Percentiles rank a stretch among this genome's conserved stretches.
Evolutionary conservation across 2,797 vertebrate genomes (phyloP).

Genomic region (Pyrrhura leucotis): DNA sequence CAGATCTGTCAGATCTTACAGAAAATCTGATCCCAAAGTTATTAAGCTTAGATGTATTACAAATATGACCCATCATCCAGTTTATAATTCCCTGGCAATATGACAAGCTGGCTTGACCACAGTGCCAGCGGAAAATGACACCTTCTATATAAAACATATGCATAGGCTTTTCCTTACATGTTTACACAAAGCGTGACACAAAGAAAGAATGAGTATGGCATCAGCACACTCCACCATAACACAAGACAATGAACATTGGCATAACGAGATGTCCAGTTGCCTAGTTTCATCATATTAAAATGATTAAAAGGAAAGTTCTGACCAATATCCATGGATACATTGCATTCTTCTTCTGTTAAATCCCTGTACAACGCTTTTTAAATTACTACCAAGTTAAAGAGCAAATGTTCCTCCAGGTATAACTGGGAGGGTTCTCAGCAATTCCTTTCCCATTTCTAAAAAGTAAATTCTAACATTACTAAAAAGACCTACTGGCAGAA

Average conservation of each 20-base stretch:
- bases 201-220: neutral
- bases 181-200: neutral
- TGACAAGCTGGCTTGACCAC: neutral
- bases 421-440: neutral
- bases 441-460: neutral
- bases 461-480: neutral
- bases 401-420: neutral
- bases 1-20: neutral
- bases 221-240: neutral
- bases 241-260: neutral
- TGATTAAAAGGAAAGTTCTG: neutral
- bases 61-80: neutral
- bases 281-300: neutral
- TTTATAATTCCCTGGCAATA: neutral
- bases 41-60: neutral
- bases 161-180: neutral
- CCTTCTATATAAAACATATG: neutral
- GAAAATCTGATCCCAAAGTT: neutral
- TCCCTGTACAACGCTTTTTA: neutral
- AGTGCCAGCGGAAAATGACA: neutral
- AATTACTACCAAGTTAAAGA: neutral
- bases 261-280: neutral
- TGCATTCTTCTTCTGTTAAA: neutral
- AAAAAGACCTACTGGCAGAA: neutral
- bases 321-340: neutral